Evolutionary conservation across 2,888 invertebrate genomes (phyloP), one percentile per base, ranked within the genome.

Genomic region (Eueremaeus valkanovi): DNA sequence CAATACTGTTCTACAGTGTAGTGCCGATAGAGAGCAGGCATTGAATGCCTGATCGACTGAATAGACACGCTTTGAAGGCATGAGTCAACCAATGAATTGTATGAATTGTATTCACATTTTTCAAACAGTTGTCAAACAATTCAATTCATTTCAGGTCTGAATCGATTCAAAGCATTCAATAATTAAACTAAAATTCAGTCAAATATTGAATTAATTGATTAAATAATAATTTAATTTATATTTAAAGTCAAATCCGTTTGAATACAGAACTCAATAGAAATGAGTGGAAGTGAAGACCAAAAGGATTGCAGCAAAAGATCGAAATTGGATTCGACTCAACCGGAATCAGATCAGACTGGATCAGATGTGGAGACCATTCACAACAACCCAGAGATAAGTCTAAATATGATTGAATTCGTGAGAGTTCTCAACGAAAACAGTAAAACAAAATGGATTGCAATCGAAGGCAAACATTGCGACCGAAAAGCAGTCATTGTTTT

Each of bases 401-500:
- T 58, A 3, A 18, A 58, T 58, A 9, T 29, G 36, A 49, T 74
- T 21, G 29, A 63, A 49, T 75, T 72, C 18, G 61, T 21, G 21
- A 33, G 75, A 27, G 40, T 75, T 5, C 66, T 76, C 13, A 75
- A 66, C n/a, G 27, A 63, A 24, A 49, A 73, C 31, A 31, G 45
- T 27, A 68, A 68, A 68, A 42, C 61, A n/a, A 76, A 76, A 73
- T 68, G 24, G 42, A 55, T 73, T 36, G 58, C 55, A 21, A 42
- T 77, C 6, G 70, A 77, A 66, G 72, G 58, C 49, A 42, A 55
- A 70, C 74, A 78, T 49, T 13, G 63, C 1, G 72, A 74, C 18
- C 51, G 73, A 21, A 73, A 74, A 51, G 92, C 90, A 24, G 85
- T 94, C 78, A 85, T 94, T 75, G 83, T 92, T 79, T 85, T 94